Base-by-base conservation (phyloP, 2,797 vertebrate species). In the Scleropages formosus region DNA sequence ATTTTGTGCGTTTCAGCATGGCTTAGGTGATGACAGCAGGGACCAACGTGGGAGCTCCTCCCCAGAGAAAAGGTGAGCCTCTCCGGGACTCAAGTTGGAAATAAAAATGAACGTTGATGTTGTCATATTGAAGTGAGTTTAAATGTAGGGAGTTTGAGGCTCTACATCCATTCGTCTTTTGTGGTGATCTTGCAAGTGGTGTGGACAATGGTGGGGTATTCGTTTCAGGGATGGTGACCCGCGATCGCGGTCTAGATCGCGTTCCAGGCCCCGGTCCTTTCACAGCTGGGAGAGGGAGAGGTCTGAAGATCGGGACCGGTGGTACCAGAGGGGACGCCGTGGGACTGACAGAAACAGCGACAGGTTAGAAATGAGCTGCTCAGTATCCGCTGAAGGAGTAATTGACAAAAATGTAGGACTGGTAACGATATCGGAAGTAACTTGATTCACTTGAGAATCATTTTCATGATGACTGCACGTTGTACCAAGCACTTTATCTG, bases 241-340 rank as follows among this genome's bases (percentile, higher is more conserved):
- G 8, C 49, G n/a, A n/a, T n/a, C n/a, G n/a, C n/a, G n/a, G n/a
- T n/a, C n/a, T n/a, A n/a, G 70, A 11, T 49, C 51, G 13, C 60
- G 73, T 3, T 75, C 73, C 18, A 63, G 26, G 53, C 74, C 73
- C 26, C 61, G 63, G 12, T 75, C 74, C 53, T 74, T 65, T 44
- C 58, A 56, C n/a, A 69, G 24, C 39, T 75, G 47, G 13, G 56
- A 70, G 4, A n/a, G 58, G 59, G 66, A 47, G 15, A 16, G 49
- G 12, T 47, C 66, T 0, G 75, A 76, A 15, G 74, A 69, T 15
- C 27, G 65, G 39, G 74, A 75, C 3, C 31, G 27, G 22, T 53
- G 64, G 20, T 60, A 69, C 31, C 51, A 75, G 20, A 67, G 74
- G 18, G 53, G 74, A 26, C 64, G 56, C 53, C 31, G 20, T 60